Evolutionary conservation across 2,113 vertebrate species (phyloP).

Genomic region (Otus sunia): DNA sequence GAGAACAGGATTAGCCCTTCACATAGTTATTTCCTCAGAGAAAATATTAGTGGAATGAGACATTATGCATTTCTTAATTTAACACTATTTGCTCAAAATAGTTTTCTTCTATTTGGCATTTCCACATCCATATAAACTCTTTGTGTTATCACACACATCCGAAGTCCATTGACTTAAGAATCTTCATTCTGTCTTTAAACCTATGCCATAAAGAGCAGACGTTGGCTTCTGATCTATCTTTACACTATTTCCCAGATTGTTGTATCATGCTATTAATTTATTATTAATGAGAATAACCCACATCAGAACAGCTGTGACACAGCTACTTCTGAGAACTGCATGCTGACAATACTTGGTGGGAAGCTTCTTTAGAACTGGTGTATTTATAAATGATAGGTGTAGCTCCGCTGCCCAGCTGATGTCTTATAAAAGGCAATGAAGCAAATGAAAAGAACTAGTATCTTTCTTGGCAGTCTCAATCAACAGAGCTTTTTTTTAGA

Average conservation of each 20-base stretch:
- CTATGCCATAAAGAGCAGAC: not conserved
- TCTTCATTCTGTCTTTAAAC: not conserved
- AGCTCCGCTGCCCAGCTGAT: not conserved
- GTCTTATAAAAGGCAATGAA: not conserved
- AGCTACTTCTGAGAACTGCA: not conserved
- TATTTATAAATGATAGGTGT: not conserved
- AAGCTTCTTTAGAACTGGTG: not conserved
- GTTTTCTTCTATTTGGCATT: not conserved
- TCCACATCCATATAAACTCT: not conserved
- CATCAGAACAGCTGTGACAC: not conserved
- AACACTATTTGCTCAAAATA: not conserved
- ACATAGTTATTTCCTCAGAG: not conserved
- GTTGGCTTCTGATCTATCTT: not conserved
- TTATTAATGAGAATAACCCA: not conserved
- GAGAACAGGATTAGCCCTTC: not conserved
- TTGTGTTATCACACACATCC: not conserved
- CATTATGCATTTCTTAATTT: not conserved
- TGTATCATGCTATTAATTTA: not conserved
- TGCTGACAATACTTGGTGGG: not conserved
- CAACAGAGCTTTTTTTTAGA: not conserved
- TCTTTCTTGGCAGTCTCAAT: not conserved
- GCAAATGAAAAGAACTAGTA: not conserved
- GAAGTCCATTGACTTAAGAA: not conserved
- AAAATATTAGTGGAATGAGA: not conserved
- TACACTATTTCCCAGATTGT: not conserved